Evolutionary conservation across 2,797 vertebrate species (phyloP).

Genomic region (Betta splendens): DNA sequence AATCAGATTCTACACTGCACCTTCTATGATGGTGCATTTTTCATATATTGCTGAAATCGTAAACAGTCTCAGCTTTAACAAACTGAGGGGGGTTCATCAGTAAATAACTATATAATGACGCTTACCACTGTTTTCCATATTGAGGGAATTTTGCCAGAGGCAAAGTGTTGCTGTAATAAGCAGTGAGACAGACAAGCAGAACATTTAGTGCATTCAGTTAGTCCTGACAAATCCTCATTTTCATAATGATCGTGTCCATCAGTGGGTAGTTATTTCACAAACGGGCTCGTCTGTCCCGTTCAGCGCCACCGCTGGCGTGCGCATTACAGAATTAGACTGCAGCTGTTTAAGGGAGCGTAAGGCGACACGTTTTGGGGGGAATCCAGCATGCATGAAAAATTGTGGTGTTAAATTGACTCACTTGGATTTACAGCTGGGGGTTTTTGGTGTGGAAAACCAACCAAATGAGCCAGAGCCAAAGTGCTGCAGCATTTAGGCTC

Average conservation of each 20-base stretch:
- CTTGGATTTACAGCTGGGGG: slow-evolving; percentile 10
- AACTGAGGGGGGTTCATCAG: no score
- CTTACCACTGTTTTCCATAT: neutral
- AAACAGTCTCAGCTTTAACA: no score
- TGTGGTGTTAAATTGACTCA: slow-evolving; percentile 20
- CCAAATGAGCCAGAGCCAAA: slow-evolving; percentile 12
- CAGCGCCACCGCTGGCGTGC: slow-evolving; percentile 16
- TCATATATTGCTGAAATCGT: no score
- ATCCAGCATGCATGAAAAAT: slow-evolving; percentile 34
- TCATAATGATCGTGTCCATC: slow-evolving; percentile 10
- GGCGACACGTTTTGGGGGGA: slow-evolving; percentile 18
- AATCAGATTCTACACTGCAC: slow-evolving; percentile 14
- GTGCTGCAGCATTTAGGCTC: slow-evolving; percentile 4
- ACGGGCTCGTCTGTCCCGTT: slow-evolving; percentile 13
- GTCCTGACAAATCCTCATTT: slow-evolving; percentile 27
- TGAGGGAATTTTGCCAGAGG: neutral
- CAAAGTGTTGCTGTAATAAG: no score
- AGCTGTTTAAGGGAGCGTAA: slow-evolving; percentile 26
- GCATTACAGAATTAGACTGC: slow-evolving; percentile 29
- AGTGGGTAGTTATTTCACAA: slow-evolving; percentile 23
- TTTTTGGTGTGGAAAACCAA: slow-evolving; percentile 14
- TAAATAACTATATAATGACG: no score
- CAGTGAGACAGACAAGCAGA: neutral
- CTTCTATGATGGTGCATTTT: slow-evolving; percentile 15
- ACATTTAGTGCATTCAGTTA: neutral